Base-by-base conservation (phyloP, 2,113 vertebrate genomes). In the Pomatostomus ruficeps region DNA sequence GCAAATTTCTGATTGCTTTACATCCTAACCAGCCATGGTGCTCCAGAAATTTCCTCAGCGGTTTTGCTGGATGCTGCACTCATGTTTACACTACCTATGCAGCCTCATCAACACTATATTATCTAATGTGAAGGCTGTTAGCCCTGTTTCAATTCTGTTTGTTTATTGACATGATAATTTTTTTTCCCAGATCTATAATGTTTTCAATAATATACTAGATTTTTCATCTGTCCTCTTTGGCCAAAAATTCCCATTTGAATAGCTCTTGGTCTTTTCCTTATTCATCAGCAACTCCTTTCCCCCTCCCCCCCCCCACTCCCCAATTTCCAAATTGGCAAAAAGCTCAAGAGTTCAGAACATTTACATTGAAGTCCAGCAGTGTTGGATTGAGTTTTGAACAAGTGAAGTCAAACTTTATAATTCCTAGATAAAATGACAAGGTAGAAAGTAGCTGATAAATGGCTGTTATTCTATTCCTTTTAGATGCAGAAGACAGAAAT, bases 201-300 rank as follows among this genome's bases (percentile, higher is more conserved):
- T 96, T 97, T 96, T 96, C 92, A 95, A 28, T 93, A 96, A 94
- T 82, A 55, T 52, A 94, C 92, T 95, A 66, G 38, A 89, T 97
- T 96, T 97, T 94, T 95, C 58, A 58, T 76, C 55, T 95, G 88
- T 94, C 81, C 89, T 94, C 59, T 93, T 90, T 65, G 73, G 73
- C 65, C 92, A 88, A 96, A 81, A 88, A 93, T 48, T 10, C 7
- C 38, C 45, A 24, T 84, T 92, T 96, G 40, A 87, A 91, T 84
- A 86, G 28, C 68, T 96, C 74, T 45, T 91, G 85, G 40, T 82
- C 49, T 82, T 91, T 93, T 96, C 70, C 61, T 62, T 80, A 65
- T 94, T 89, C 59, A 65, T 87, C 73, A 31, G 28, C 14, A 45
- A 29, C 10, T 19, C 8, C 23, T 42, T 42, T n/a, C n/a, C n/a